phyloP scores from a whole-genome alignment of 2,113 vertebrate genomes.

The Lagopus leucura region DNA sequence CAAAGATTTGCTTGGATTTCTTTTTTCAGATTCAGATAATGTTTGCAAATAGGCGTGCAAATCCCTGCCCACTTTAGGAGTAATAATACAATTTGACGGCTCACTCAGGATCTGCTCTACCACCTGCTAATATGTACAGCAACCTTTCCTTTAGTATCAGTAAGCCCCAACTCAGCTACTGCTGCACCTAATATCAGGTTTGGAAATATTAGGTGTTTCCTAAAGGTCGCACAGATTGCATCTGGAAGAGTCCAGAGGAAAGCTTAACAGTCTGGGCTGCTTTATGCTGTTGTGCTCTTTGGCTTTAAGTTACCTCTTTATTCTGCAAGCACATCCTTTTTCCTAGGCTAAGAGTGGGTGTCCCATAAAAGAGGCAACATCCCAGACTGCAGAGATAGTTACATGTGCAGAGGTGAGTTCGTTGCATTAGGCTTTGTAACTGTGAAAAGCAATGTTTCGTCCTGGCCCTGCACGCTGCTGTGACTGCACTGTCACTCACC shows the following conservation, averaged over 20 bases:
- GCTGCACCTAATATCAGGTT: not conserved
- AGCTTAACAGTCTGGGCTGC: not conserved
- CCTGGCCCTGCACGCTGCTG: not conserved
- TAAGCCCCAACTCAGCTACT: not conserved
- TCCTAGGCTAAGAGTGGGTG: not conserved
- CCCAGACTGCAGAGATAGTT: not conserved
- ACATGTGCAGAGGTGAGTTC: not conserved
- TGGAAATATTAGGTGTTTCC: not conserved
- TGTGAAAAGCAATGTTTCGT: rapidly evolving
- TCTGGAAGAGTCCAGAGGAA: not conserved
- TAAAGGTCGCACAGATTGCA: not conserved
- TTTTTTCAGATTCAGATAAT: not conserved
- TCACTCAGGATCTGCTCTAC: not conserved
- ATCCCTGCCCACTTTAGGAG: not conserved
- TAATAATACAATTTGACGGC: not conserved
- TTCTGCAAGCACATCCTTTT: not conserved
- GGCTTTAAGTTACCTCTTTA: not conserved
- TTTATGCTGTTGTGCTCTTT: not conserved
- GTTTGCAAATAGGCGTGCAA: not conserved
- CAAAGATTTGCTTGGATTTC: not conserved
- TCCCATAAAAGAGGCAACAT: not conserved
- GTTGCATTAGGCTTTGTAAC: not conserved
- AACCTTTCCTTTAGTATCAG: not conserved
- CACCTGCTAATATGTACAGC: not conserved
- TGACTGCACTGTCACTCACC: not conserved